Percentiles rank a stretch among this genome's conserved stretches.
phyloP scores from a whole-genome alignment of 2,113 vertebrate species.

The Ranitomeya variabilis region DNA sequence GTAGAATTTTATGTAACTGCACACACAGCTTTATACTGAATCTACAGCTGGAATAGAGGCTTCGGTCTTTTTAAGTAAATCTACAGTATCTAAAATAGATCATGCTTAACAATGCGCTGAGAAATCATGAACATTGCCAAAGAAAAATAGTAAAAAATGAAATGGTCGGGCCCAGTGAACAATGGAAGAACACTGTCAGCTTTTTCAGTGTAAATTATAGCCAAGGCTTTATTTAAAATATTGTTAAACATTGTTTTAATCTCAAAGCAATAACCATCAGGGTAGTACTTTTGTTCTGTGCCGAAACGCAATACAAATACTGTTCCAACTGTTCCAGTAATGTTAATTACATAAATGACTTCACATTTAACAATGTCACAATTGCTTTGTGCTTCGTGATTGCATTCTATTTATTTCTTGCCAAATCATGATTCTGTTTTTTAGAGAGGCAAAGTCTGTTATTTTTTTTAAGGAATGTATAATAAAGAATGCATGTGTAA shows the following conservation, averaged over 20 bases:
- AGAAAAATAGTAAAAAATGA: neutral
- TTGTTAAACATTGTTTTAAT: slow-evolving; percentile 52
- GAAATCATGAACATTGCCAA: slow-evolving; percentile 26
- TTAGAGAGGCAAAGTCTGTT: slow-evolving; percentile 8
- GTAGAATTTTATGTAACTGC: neutral
- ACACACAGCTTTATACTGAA: neutral
- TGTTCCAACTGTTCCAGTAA: slow-evolving; percentile 32
- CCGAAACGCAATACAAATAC: slow-evolving; percentile 15
- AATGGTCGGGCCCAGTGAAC: neutral
- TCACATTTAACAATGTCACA: slow-evolving; percentile 43
- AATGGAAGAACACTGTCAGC: slow-evolving; percentile 48
- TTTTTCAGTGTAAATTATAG: slow-evolving; percentile 39
- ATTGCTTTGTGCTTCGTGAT: slow-evolving; percentile 20
- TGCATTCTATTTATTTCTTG: slow-evolving; percentile 15
- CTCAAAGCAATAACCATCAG: slow-evolving; percentile 17
- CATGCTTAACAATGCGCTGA: slow-evolving; percentile 26
- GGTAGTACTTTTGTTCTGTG: slow-evolving; percentile 27
- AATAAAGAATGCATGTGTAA: neutral
- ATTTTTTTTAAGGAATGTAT: neutral
- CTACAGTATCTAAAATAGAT: neutral
- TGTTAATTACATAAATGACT: slow-evolving; percentile 48
- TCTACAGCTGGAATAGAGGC: neutral
- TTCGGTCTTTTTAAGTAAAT: slow-evolving; percentile 9
- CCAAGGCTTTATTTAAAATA: slow-evolving; percentile 46
- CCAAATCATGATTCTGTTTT: slow-evolving; percentile 43